Conservation (phyloP, 2,797 vertebrate genomes). For the Botia almorhae region DNA sequence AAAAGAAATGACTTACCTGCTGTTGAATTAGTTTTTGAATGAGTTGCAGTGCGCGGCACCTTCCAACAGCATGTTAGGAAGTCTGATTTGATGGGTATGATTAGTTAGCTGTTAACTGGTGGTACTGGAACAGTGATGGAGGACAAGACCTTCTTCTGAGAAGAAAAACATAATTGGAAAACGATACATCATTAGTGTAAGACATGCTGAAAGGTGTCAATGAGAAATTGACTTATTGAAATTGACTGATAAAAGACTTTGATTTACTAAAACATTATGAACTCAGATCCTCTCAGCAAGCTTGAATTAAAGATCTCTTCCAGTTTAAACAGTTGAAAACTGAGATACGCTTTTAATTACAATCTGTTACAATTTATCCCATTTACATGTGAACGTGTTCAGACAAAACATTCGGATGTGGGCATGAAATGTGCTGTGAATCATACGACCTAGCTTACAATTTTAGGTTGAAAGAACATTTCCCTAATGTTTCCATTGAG, state of each 20-base stretch:
- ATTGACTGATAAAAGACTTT: not conserved
- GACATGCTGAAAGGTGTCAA: not conserved
- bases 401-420: not conserved
- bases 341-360: not conserved
- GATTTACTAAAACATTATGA: not conserved
- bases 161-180: not conserved
- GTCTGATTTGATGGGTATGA: conserved; percentile 34
- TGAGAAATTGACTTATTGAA: not conserved
- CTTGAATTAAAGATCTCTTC: not conserved
- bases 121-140: conserved; percentile 4
- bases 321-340: not conserved
- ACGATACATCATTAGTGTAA: not conserved
- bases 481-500: too few species aligned
- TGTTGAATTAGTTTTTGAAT: conserved; percentile 42
- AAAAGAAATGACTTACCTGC: conserved; percentile 34
- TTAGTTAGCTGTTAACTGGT: conserved; percentile 16
- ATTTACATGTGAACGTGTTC: not conserved
- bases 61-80: conserved; percentile 27
- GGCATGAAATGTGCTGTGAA: too few species aligned
- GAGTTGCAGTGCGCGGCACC: conserved; percentile 35
- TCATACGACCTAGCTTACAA: not conserved
- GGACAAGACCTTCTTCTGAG: not conserved
- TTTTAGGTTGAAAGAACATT: too few species aligned
- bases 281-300: not conserved
- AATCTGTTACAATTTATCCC: not conserved